phyloP scores from a whole-genome alignment of 2,888 invertebrate genomes.

The Drosophila paranaensis region DNA sequence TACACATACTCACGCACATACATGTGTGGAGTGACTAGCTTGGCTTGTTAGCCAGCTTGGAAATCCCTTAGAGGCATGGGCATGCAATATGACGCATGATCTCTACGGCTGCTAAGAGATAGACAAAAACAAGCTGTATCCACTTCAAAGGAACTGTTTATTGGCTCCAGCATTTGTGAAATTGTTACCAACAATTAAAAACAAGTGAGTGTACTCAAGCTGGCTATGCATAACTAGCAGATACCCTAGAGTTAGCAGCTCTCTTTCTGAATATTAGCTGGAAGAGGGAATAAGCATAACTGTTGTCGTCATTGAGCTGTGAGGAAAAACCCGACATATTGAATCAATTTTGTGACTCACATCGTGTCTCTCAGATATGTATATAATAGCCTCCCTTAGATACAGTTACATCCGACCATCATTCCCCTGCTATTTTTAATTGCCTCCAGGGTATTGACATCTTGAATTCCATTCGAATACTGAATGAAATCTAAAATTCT shows the following conservation, averaged over 20 bases:
- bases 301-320: background rate
- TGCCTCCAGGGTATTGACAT: background rate
- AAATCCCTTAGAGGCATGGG: conserved; percentile 45
- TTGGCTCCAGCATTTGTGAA: background rate
- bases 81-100: conserved; percentile 35
- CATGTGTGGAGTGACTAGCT: conserved; percentile 27
- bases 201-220: too few species aligned
- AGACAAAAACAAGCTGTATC: background rate
- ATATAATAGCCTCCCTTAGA: background rate
- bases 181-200: background rate
- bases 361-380: background rate
- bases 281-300: background rate
- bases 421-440: background rate
- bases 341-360: too few species aligned
- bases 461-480: conserved; percentile 5
- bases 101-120: background rate
- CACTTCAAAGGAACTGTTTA: conserved; percentile 13
- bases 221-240: background rate
- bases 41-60: conserved; percentile 28
- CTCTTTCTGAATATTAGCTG: too few species aligned
- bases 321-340: too few species aligned
- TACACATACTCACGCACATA: background rate
- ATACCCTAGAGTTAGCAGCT: background rate
- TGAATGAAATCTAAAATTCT: conserved; percentile 17
- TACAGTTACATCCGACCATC: background rate